These are phyloP conservation scores for Coturnix japonica DNA, from an alignment of 2,113 vertebrate species.

Conservation along the genomic window DNA sequence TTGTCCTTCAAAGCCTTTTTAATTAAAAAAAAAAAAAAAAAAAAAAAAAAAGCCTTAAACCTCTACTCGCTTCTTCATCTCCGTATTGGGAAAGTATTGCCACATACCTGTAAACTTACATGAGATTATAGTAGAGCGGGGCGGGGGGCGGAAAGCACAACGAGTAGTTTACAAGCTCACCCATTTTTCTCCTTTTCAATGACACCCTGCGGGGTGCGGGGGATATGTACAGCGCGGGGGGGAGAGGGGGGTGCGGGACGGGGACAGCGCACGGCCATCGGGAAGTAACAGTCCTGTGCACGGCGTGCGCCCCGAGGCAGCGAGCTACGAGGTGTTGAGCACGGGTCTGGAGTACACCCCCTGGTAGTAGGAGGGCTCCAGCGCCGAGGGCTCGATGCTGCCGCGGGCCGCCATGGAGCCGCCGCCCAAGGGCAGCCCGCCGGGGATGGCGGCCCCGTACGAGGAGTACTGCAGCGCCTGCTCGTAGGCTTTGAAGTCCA, in stretches of 20 bases:
- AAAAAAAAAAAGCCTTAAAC: conserved; percentile 10
- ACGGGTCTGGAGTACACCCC: conserved; percentile 97
- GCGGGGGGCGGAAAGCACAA: conserved; percentile 67
- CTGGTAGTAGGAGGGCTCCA: conserved; percentile 98
- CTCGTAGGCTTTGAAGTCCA: conserved; percentile 98
- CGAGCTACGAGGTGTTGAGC: conserved; percentile 93
- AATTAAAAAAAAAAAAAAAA: conserved; percentile 46
- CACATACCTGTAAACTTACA: conserved; percentile 82
- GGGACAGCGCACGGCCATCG: conserved; percentile 70
- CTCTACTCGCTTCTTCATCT: conserved; percentile 73
- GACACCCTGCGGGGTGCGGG: conserved; percentile 49
- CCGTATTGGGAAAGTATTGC: conserved; percentile 79
- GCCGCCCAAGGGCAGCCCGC: conserved; percentile 83
- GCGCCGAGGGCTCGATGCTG: conserved; percentile 88
- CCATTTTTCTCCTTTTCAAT: conserved; percentile 63
- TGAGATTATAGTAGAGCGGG: conserved; percentile 59
- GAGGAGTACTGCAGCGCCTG: conserved; percentile 93
- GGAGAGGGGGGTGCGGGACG: conserved; percentile 19
- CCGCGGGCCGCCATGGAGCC: conserved; percentile 84
- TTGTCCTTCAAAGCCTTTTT: conserved; percentile 70
- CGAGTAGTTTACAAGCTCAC: conserved; percentile 82
- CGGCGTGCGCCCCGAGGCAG: conserved; percentile 55
- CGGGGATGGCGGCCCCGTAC: conserved; percentile 83
- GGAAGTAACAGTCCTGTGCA: conserved; percentile 89
- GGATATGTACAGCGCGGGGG: conserved; percentile 53